Evolutionary conservation across 2,113 vertebrate species (phyloP), one percentile per base, ranked within the genome.

Genomic region (Rutilus rutilus): DNA sequence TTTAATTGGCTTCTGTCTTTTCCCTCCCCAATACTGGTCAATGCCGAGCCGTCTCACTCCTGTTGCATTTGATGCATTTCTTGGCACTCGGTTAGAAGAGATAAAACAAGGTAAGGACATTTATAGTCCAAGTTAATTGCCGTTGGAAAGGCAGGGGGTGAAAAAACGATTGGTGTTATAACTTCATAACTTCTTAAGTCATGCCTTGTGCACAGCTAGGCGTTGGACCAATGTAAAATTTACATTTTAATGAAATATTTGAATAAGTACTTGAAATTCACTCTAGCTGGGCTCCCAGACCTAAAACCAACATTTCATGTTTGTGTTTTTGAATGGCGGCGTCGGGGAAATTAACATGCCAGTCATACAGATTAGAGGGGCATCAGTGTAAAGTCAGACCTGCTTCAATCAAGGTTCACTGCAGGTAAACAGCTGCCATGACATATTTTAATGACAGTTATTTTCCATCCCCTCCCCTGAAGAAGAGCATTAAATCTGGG

Each of bases 231-330:
- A 94, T 93, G 94, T 94, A 86, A 92, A 95, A 96, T 96, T 95
- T 96, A 96, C 95, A 96, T 96, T 96, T 96, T 96, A 96, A 96
- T 96, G 95, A 96, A 96, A 96, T 95, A 95, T 96, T 96, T 96
- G 95, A 95, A 94, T 95, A 95, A 96, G 95, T 93, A 92, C 95
- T 96, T 94, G 94, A 94, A 95, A 95, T 95, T 95, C 95, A 95
- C 94, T 95, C 94, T 94, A 91, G 86, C 95, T 93, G 93, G 92
- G 93, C 93, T 92, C 92, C 91, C 88, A 89, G 89, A 92, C 93
- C 93, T 92, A 94, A 95, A 95, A 94, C 93, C 93, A 94, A 95
- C 95, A 95, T 94, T 94, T 94, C 88, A 91, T 96, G 95, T 96
- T 96, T 96, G 94, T 96, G 95, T 96, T 95, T 89, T 95, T 94